Base-by-base conservation (phyloP, 2,888 invertebrate species). In the Catocala sponsa region DNA sequence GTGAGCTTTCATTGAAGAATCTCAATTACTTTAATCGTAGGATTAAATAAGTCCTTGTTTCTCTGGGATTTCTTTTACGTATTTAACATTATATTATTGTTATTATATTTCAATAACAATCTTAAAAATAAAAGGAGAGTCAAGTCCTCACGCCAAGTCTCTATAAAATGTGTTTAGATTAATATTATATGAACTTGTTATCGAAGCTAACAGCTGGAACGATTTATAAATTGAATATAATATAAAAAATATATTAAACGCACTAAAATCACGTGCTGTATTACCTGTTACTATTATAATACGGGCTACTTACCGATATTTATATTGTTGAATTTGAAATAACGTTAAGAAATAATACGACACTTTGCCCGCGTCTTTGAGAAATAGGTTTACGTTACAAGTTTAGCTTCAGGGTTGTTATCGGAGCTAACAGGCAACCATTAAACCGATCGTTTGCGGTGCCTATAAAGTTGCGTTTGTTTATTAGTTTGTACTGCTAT, bases 401-500 rank as follows among this genome's bases (percentile, higher is more conserved):
- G 9, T 15, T 32, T 11, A 43, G 10, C 51, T 49, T 57, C 38
- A 53, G 7, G 33, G 50, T 47, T 42, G 44, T 50, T 59, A 63
- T 61, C 51, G 44, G 48, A 46, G 12, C 13, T 53, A 63, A 64
- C 57, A 15, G 57, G 47, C 38, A 10, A 10, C 50, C 50, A 53
- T 66, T 58, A 59, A 52, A 55, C 11, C 52, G 48, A 55, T 55
- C 49, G 32, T 33, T 57, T 13, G 35, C 44, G 51, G 56, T 55
- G 12, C 12, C 52, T 53, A 56, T 55, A 55, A 55, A 59, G 42
- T 49, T 41, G 25, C 15, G 32, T 53, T 49, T 49, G 48, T 61
- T 65, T 65, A 62, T 56, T 59, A 55, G 48, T 59, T 43, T 15
- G 51, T 46, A 48, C 15, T 42, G 49, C 15, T 49, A 44, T 54